Evolutionary conservation across 2,888 invertebrate species (phyloP).

Genomic region (Ormyrus pomaceus): DNA sequence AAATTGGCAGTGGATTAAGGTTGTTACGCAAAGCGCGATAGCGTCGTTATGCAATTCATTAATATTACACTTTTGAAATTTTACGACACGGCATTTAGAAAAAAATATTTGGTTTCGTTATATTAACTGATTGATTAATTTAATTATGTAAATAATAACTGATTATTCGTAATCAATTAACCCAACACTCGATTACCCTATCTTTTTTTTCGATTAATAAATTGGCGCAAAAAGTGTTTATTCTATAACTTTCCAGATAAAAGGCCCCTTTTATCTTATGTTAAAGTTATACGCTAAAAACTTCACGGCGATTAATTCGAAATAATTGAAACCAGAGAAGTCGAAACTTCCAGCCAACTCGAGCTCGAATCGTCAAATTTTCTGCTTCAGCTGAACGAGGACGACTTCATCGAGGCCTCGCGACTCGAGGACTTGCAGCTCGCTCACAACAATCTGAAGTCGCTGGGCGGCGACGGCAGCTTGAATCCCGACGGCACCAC

Average conservation of each 20-base stretch:
- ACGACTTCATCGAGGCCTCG: conserved; percentile 86
- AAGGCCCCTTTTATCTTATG: too few relatives aligned
- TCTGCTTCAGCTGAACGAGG: conserved; percentile 80
- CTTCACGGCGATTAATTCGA: too few relatives aligned
- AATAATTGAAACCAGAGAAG: too few relatives aligned
- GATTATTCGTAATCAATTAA: conserved; percentile 12
- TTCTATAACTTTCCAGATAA: neutral
- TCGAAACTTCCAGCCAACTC: too few relatives aligned
- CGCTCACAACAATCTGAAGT: conserved; percentile 84
- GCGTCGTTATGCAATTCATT: too few relatives aligned
- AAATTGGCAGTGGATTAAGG: too few relatives aligned
- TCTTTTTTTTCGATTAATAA: neutral
- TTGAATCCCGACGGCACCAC: conserved; percentile 63
- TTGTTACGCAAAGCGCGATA: too few relatives aligned
- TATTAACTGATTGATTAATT: neutral
- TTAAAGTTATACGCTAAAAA: too few relatives aligned
- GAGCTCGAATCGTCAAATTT: too few relatives aligned
- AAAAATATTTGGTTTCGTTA: too few relatives aligned
- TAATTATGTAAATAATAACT: neutral
- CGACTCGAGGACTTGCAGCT: conserved; percentile 83
- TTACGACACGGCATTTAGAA: too few relatives aligned
- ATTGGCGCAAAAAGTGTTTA: conserved; percentile 27
- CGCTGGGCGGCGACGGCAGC: conserved; percentile 75
- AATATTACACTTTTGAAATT: too few relatives aligned
- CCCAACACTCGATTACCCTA: conserved; percentile 9